A percentile compares a stretch with the other conserved stretches of the same genome.
Conservation (phyloP, 2,888 invertebrate species). For the Creontiades dilutus region DNA sequence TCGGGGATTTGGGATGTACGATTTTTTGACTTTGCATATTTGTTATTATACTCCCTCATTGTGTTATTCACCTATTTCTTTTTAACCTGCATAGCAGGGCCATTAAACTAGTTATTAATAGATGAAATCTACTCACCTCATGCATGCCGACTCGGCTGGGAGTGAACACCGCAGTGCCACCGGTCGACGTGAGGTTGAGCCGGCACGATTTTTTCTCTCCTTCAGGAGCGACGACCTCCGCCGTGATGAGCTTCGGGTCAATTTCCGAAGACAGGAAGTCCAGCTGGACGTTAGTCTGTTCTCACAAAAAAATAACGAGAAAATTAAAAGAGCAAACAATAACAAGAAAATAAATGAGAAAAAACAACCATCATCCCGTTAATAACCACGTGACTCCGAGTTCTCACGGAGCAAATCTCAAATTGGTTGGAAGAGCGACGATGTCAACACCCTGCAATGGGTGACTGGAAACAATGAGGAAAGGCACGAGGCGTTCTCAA, state of each 20-base stretch:
- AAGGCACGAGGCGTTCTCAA: too few species aligned
- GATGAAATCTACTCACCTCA: slow-evolving; percentile 81
- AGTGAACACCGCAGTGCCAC: slow-evolving; percentile 90
- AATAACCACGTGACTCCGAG: slow-evolving; percentile 27
- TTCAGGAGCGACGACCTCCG: slow-evolving; percentile 88
- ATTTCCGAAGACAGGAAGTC: slow-evolving; percentile 86
- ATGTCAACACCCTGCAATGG: not conserved
- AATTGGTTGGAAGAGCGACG: not conserved
- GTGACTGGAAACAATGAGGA: too few species aligned
- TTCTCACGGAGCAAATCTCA: not conserved
- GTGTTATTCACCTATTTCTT: too few species aligned
- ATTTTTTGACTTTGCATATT: too few species aligned
- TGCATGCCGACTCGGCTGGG: slow-evolving; percentile 97
- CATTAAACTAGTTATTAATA: too few species aligned
- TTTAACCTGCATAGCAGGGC: too few species aligned
- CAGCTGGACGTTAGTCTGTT: slow-evolving; percentile 87
- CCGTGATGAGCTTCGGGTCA: slow-evolving; percentile 85
- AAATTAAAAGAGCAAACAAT: slow-evolving; percentile 53
- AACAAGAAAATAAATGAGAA: slow-evolving; percentile 19
- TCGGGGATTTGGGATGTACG: too few species aligned
- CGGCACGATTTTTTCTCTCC: slow-evolving; percentile 83
- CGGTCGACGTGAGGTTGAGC: slow-evolving; percentile 83
- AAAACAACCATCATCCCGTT: not conserved
- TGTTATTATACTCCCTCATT: too few species aligned
- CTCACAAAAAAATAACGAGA: slow-evolving; percentile 13